These are phyloP conservation scores for Chrysomela aeneicollis DNA, from an alignment of 2,888 invertebrate species.

Conservation along the genomic window DNA sequence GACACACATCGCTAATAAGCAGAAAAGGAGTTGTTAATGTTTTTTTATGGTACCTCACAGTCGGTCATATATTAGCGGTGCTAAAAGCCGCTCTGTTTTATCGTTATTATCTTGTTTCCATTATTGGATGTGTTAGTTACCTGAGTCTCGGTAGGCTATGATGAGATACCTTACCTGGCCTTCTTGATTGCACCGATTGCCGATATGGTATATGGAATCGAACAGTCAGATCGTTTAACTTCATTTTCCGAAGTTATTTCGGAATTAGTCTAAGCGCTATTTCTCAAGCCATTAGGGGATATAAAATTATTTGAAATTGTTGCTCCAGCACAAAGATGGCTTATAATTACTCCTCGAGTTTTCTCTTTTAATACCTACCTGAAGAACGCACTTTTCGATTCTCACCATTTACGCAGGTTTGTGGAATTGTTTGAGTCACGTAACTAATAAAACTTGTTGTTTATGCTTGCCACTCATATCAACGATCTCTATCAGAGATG, in stretches of 20 bases:
- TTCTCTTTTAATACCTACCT: background rate
- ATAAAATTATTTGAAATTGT: slow-evolving; percentile 31
- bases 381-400: background rate
- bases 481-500: too few relatives aligned
- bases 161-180: slow-evolving; percentile 46
- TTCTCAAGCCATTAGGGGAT: slow-evolving; percentile 32
- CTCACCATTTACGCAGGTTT: background rate
- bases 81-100: slow-evolving; percentile 56
- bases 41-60: slow-evolving; percentile 52
- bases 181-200: slow-evolving; percentile 33
- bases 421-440: background rate
- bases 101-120: slow-evolving; percentile 57
- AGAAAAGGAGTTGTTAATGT: slow-evolving; percentile 52
- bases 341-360: background rate
- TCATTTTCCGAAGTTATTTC: slow-evolving; percentile 38
- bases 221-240: slow-evolving; percentile 28
- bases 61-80: slow-evolving; percentile 51
- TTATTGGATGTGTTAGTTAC: slow-evolving; percentile 55
- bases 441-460: too few relatives aligned
- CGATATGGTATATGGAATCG: slow-evolving; percentile 27
- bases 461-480: too few relatives aligned
- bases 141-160: slow-evolving; percentile 49
- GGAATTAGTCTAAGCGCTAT: slow-evolving; percentile 39
- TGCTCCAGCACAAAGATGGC: background rate
- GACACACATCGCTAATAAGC: slow-evolving; percentile 48